phyloP scores from a whole-genome alignment of 2,113 vertebrate genomes.

The Corythaeola cristata region DNA sequence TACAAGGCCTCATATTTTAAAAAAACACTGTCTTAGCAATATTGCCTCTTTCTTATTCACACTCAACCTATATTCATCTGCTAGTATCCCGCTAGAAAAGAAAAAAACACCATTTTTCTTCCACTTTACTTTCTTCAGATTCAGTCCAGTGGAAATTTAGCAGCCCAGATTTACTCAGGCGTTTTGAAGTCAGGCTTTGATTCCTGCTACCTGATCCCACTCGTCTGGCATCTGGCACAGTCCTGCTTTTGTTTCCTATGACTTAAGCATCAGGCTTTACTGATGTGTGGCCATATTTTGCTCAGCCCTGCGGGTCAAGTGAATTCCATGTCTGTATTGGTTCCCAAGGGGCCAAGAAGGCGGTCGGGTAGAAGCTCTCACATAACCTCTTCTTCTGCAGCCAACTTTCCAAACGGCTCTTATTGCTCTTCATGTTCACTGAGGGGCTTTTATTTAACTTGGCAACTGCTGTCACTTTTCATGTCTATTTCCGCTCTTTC shows the following conservation, averaged over 20 bases:
- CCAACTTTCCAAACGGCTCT: slow-evolving; percentile 67
- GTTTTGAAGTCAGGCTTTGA: slow-evolving; percentile 51
- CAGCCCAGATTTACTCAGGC: slow-evolving; percentile 44
- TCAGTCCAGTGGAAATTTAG: slow-evolving; percentile 26
- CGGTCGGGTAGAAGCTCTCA: slow-evolving; percentile 53
- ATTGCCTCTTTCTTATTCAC: background rate
- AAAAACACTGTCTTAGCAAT: background rate
- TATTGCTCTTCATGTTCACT: slow-evolving; percentile 69
- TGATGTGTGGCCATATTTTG: slow-evolving; percentile 66
- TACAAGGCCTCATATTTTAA: background rate
- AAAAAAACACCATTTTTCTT: background rate
- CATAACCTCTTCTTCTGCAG: slow-evolving; percentile 64
- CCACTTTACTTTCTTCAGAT: slow-evolving; percentile 17
- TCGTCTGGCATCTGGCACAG: slow-evolving; percentile 65
- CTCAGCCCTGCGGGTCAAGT: slow-evolving; percentile 63
- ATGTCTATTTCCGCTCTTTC: slow-evolving; percentile 62
- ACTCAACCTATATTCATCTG: background rate
- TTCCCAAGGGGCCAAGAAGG: slow-evolving; percentile 60
- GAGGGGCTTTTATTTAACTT: slow-evolving; percentile 75
- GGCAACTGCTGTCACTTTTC: slow-evolving; percentile 67
- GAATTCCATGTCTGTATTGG: slow-evolving; percentile 57
- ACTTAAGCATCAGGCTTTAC: slow-evolving; percentile 64
- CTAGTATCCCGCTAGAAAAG: background rate
- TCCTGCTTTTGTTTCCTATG: slow-evolving; percentile 66
- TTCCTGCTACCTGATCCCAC: slow-evolving; percentile 67